Evolutionary conservation across 2,113 vertebrate species (phyloP).

Genomic region (Rhagologus leucostigma): DNA sequence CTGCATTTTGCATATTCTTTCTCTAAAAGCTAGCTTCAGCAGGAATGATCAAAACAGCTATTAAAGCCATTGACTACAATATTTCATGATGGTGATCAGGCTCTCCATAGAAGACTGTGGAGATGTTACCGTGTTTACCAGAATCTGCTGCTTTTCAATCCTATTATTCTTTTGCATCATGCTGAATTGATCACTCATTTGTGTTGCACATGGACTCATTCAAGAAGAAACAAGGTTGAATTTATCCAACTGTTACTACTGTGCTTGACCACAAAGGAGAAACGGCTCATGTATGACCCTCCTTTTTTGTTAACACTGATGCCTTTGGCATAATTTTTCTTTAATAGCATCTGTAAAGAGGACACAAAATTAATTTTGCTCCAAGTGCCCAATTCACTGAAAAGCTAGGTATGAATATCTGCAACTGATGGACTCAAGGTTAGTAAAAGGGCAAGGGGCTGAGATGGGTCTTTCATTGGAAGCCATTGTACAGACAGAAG

Average conservation of each 20-base stretch:
- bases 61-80: neutral
- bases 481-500: neutral
- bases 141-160: neutral
- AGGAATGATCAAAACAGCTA: neutral
- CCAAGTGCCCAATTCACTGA: neutral
- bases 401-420: neutral
- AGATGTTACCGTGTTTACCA: neutral
- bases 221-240: neutral
- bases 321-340: neutral
- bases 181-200: neutral
- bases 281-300: neutral
- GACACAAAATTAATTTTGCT: neutral
- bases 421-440: neutral
- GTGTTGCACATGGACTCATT: neutral
- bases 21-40: neutral
- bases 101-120: neutral
- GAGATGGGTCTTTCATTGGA: neutral
- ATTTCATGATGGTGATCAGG: neutral
- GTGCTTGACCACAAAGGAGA: neutral
- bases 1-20: neutral
- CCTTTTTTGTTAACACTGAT: neutral
- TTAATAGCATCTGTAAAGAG: neutral
- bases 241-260: neutral
- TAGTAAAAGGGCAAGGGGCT: neutral
- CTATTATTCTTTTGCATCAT: neutral